These are phyloP conservation scores for Arion vulgaris DNA, from an alignment of 1,140 invertebrate species.

Conservation along the genomic window DNA sequence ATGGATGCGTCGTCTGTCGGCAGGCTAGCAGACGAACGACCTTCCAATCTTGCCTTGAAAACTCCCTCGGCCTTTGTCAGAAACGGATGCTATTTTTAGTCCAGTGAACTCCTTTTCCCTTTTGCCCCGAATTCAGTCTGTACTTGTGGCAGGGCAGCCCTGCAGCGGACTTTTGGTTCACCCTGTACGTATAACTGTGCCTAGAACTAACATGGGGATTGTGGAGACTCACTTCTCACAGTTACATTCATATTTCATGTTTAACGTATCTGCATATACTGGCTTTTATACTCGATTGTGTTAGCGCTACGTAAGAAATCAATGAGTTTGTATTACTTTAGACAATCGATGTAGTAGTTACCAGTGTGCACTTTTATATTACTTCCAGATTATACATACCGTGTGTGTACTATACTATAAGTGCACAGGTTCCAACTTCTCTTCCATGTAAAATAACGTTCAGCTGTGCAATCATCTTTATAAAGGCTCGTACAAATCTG, in stretches of 20 bases:
- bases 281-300: too few species aligned
- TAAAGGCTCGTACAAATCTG: too few species aligned
- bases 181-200: not conserved
- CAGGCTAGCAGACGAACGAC: conserved; percentile 2
- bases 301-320: too few species aligned
- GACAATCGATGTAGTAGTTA: too few species aligned
- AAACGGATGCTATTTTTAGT: not conserved
- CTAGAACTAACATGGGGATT: not conserved
- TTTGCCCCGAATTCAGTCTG: not conserved
- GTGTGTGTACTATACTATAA: too few species aligned
- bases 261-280: too few species aligned
- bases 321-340: too few species aligned
- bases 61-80: not conserved
- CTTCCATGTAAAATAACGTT: too few species aligned
- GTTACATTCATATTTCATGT: not conserved
- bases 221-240: not conserved
- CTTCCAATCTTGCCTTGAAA: not conserved
- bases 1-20: conserved; percentile 9
- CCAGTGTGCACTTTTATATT: too few species aligned
- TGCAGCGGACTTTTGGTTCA: not conserved
- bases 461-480: too few species aligned
- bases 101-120: not conserved
- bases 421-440: too few species aligned
- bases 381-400: too few species aligned
- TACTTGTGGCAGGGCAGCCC: not conserved